phyloP scores from a whole-genome alignment of 2,113 vertebrate genomes.

The Psammodynastes pulverulentus region DNA sequence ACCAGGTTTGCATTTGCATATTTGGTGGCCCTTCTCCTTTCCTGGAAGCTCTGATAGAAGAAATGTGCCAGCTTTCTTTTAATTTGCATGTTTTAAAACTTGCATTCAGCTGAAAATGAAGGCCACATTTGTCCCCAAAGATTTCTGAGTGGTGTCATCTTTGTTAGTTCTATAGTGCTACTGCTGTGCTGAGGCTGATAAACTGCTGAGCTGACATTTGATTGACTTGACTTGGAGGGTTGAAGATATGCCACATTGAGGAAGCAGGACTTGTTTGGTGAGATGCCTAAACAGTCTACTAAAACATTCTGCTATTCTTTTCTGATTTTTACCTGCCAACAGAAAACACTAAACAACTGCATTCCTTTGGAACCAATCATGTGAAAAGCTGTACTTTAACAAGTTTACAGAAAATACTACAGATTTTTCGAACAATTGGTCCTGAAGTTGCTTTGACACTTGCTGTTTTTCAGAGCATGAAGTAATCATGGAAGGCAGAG shows the following conservation, averaged over 20 bases:
- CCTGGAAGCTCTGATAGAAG: constrained; percentile 27
- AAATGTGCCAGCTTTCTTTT: constrained; percentile 9
- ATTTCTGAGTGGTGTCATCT: constrained; percentile 1
- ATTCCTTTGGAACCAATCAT: background rate
- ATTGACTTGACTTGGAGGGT: background rate
- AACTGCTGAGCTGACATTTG: background rate
- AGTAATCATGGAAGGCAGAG: background rate
- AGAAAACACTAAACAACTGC: background rate
- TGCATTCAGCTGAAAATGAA: background rate
- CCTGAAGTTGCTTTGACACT: background rate
- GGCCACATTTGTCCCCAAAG: background rate
- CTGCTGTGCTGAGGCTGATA: background rate
- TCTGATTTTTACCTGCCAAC: background rate
- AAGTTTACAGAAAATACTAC: background rate
- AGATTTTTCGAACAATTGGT: background rate
- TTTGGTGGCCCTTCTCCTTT: constrained; percentile 28
- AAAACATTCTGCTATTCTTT: background rate
- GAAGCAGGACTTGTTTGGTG: background rate
- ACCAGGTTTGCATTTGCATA: constrained; percentile 61
- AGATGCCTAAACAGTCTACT: background rate
- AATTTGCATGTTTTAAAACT: constrained; percentile 15
- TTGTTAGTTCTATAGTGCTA: background rate
- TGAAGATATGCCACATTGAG: background rate
- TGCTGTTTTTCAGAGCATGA: background rate
- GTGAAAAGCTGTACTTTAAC: background rate